These are phyloP conservation scores for Calameuta idolon DNA, from an alignment of 2,888 invertebrate species.

Conservation along the genomic window DNA sequence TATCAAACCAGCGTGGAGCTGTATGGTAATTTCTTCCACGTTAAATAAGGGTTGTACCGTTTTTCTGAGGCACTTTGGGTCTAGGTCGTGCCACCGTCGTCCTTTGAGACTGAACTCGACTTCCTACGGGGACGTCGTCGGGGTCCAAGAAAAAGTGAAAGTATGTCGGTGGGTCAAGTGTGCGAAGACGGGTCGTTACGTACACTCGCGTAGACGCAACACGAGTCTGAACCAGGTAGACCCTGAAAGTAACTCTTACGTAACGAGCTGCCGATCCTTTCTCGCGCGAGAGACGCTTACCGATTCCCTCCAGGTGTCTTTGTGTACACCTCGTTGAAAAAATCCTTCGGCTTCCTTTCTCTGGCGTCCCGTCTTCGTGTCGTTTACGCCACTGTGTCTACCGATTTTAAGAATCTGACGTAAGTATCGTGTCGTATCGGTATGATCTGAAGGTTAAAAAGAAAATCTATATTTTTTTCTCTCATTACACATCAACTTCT, in stretches of 20 bases:
- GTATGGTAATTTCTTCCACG: neutral
- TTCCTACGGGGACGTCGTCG: neutral
- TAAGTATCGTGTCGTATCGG: neutral
- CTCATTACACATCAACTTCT: neutral
- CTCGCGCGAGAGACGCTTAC: neutral
- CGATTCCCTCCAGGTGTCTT: neutral
- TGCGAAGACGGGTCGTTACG: constrained; percentile 19
- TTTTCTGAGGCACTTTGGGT: neutral
- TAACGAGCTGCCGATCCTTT: neutral
- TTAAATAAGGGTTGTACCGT: neutral
- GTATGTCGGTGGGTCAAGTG: constrained; percentile 62
- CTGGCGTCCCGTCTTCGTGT: neutral
- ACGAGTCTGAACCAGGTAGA: neutral
- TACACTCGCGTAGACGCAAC: constrained; percentile 17
- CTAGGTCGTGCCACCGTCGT: neutral
- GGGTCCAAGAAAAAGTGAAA: constrained; percentile 53
- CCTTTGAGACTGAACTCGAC: neutral
- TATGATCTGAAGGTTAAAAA: neutral
- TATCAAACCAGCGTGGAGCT: neutral
- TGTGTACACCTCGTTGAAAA: neutral
- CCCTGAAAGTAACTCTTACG: neutral
- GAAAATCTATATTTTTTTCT: neutral
- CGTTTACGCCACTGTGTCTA: neutral
- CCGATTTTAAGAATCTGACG: neutral
- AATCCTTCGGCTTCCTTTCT: neutral